Conservation (phyloP, 2,797 vertebrate species). For the Premnoplex brunnescens region DNA sequence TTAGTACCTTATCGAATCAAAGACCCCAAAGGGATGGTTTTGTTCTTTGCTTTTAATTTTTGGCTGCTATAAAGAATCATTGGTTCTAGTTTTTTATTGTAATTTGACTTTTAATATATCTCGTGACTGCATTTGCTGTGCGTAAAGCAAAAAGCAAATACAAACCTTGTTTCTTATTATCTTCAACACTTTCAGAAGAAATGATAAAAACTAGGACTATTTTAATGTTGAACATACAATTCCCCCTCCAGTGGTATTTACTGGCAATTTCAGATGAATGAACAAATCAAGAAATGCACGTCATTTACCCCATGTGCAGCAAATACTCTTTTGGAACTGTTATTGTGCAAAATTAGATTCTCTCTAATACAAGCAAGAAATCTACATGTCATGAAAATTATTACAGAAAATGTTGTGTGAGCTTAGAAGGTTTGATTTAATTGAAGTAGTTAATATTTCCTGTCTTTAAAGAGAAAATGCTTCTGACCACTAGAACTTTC, state of each 20-base stretch:
- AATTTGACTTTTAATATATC: slow-evolving; percentile 49
- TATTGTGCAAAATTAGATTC: slow-evolving; percentile 51
- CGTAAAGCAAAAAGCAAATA: slow-evolving; percentile 48
- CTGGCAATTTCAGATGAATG: slow-evolving; percentile 53
- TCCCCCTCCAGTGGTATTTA: slow-evolving; percentile 11
- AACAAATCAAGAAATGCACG: slow-evolving; percentile 26
- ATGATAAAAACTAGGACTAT: slow-evolving; percentile 31
- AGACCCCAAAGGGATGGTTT: background rate
- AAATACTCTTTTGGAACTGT: slow-evolving; percentile 30
- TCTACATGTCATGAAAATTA: background rate
- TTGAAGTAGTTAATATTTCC: slow-evolving; percentile 10
- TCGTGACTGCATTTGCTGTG: slow-evolving; percentile 3
- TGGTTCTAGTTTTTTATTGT: background rate
- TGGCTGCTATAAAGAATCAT: background rate
- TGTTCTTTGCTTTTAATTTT: slow-evolving; percentile 55
- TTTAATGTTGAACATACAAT: slow-evolving; percentile 22
- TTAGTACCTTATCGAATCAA: background rate
- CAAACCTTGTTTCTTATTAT: slow-evolving; percentile 56
- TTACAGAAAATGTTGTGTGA: slow-evolving; percentile 1
- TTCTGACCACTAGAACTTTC: background rate
- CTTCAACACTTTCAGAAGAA: slow-evolving; percentile 13
- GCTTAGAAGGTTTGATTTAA: slow-evolving; percentile 26
- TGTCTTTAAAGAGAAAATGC: background rate
- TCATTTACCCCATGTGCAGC: slow-evolving; percentile 29
- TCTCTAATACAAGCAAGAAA: slow-evolving; percentile 9